Conservation (phyloP, 2,113 vertebrate genomes). For the Leucoraja erinaceus region DNA sequence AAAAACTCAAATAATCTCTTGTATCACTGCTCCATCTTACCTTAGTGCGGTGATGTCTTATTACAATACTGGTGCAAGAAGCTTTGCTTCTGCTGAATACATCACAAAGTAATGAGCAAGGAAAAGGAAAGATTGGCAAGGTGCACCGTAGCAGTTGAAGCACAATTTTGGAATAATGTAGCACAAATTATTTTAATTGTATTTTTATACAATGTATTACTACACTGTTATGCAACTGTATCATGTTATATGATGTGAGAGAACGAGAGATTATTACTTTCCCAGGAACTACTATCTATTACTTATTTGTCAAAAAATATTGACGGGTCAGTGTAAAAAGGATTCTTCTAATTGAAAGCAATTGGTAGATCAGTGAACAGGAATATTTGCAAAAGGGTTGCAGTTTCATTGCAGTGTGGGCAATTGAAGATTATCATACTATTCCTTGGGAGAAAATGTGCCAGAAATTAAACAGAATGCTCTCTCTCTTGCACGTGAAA, state of each 20-base stretch:
- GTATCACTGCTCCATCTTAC: not conserved
- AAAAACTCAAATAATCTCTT: not conserved
- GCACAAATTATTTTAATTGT: too few relatives aligned
- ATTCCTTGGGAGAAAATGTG: not conserved
- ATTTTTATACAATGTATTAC: too few relatives aligned
- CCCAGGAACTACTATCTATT: not conserved
- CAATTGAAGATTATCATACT: not conserved
- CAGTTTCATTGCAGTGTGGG: not conserved
- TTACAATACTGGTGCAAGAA: not conserved
- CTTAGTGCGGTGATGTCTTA: not conserved
- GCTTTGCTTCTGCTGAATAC: not conserved
- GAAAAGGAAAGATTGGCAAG: not conserved
- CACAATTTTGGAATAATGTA: too few relatives aligned
- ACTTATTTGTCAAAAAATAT: too few relatives aligned
- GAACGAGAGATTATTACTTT: not conserved
- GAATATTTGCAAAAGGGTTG: not conserved
- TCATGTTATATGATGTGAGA: too few relatives aligned
- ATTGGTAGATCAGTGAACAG: not conserved
- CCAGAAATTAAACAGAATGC: not conserved
- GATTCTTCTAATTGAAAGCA: not conserved
- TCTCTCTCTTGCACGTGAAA: too few relatives aligned
- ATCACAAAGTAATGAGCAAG: not conserved
- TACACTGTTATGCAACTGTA: too few relatives aligned
- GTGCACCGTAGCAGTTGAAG: not conserved
- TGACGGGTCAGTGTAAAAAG: not conserved